Evolutionary conservation across 1,140 invertebrate species (phyloP), one percentile per base, ranked within the genome.

Genomic region (Drosophila mauritiana): DNA sequence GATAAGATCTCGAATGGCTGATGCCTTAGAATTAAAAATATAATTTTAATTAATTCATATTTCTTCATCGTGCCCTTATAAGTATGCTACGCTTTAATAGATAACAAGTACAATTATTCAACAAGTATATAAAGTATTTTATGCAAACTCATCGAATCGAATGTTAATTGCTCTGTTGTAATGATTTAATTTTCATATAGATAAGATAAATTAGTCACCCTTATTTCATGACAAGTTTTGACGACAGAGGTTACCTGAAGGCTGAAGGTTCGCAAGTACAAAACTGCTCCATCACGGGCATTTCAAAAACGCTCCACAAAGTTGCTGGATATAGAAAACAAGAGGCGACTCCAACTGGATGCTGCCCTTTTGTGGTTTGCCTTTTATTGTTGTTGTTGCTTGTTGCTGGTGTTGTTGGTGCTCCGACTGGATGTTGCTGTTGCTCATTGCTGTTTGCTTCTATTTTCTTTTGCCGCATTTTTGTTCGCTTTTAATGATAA

Each of bases 401-500:
- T 88, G 36, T 67, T 88, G 81, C 70, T 79, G 67, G 72, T 73
- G 52, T 48, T 59, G 56, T 46, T 65, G 25, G 20, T 57, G 48
- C 42, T 43, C 34, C 31, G 48, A 22, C 51, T 63, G 42, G 45
- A 37, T 48, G 43, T 12, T 62, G 37, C 39, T 59, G 55, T 17
- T 70, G 54, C 73, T 56, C 59, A 39, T 40, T 70, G 57, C 72
- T 53, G 53, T 39, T 81, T 75, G 64, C 68, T 79, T 73, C 72
- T 86, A 78, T 86, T 86, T 89, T 86, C 84, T 86, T 86, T 83
- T 70, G 75, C 79, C 73, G 67, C 75, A 82, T 74, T 88, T 88
- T 82, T 82, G 83, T 78, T 70, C 80, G 70, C 70, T 77, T 86
- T 86, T 89, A 86, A 86, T 86, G 79, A 86, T 86, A 86, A 80